These are phyloP conservation scores for Sebastes hopkinsi DNA, from an alignment of 2,797 vertebrate genomes.

Conservation along the genomic window DNA sequence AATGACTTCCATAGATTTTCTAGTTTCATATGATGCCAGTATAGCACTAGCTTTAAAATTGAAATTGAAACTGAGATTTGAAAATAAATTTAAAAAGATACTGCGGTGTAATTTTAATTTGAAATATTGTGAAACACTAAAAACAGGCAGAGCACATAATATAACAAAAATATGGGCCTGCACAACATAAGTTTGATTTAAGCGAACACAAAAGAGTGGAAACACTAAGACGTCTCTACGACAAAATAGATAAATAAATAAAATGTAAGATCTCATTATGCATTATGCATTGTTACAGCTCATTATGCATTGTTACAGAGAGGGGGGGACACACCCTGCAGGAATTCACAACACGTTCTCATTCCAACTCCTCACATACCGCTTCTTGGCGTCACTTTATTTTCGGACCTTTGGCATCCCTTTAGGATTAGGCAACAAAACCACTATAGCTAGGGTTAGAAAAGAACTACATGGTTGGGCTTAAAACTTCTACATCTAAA, in stretches of 20 bases:
- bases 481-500: too few species aligned
- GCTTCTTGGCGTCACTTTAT: too few species aligned
- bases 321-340: constrained; percentile 49
- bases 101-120: background rate
- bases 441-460: too few species aligned
- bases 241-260: background rate
- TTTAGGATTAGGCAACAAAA: too few species aligned
- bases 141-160: constrained; percentile 11
- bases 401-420: too few species aligned
- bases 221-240: constrained; percentile 18
- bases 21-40: too few species aligned
- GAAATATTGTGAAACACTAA: constrained; percentile 23
- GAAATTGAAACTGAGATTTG: background rate
- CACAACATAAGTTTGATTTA: constrained; percentile 17
- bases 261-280: constrained; percentile 27
- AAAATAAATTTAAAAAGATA: background rate
- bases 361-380: too few species aligned
- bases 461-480: too few species aligned
- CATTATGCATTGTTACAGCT: constrained; percentile 38
- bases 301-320: background rate
- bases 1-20: too few species aligned
- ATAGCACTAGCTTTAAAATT: too few species aligned
- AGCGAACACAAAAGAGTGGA: constrained; percentile 7
- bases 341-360: background rate
- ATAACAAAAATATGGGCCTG: background rate